Conservation (phyloP, 1,140 invertebrate species). For the Akabosia matsudoensis region DNA sequence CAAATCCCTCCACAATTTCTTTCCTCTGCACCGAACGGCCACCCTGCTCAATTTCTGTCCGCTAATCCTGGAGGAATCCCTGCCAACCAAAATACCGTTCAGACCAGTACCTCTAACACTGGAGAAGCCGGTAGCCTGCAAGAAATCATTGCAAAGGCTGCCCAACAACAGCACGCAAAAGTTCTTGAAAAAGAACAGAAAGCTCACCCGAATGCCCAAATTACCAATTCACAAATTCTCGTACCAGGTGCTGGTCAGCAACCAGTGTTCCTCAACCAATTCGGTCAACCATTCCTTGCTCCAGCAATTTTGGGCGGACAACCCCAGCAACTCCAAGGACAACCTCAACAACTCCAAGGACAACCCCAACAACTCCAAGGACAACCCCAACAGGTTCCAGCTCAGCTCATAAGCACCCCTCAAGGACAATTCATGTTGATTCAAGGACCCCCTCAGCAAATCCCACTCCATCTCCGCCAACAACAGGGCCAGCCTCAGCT, state of each 20-base stretch:
- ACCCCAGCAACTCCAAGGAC: neutral
- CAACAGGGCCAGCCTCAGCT: neutral
- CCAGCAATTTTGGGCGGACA: neutral
- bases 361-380: constrained; percentile 12
- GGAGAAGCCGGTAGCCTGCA: neutral
- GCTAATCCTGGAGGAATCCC: neutral
- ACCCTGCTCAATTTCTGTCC: neutral
- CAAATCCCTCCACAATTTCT: neutral
- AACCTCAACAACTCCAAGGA: constrained; percentile 16
- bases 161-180: constrained; percentile 27
- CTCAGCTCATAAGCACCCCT: neutral
- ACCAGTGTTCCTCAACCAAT: neutral
- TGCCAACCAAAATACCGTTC: neutral
- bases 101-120: neutral
- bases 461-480: constrained; percentile 1
- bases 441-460: neutral
- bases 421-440: too few relatives aligned
- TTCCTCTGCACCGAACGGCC: neutral
- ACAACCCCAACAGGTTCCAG: constrained; percentile 9
- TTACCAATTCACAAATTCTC: constrained; percentile 22
- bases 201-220: constrained; percentile 15
- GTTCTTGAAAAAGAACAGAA: constrained; percentile 26
- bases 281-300: constrained; percentile 11
- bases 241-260: constrained; percentile 1
- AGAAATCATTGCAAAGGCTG: constrained; percentile 33